A percentile compares a stretch with the other conserved stretches of the same genome.
These are phyloP conservation scores for Gibbula magus DNA, from an alignment of 2,888 invertebrate species.

Conservation along the genomic window DNA sequence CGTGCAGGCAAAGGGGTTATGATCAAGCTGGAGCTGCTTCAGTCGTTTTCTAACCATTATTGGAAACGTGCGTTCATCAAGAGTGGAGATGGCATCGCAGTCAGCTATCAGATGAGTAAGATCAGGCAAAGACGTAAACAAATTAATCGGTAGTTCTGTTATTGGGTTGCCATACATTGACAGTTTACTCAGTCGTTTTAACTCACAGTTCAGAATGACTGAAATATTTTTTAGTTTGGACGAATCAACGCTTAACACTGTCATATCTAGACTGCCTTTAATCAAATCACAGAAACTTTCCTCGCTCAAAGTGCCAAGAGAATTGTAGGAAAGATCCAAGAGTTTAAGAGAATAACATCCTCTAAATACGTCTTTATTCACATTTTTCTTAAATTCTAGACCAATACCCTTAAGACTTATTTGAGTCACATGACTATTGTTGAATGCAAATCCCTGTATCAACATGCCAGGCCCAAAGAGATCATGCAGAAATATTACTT, in stretches of 20 bases:
- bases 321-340: too few species aligned
- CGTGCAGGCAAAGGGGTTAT: neutral
- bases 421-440: too few species aligned
- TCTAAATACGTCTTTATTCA: neutral
- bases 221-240: neutral
- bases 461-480: neutral
- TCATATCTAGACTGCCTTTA: neutral
- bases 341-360: too few species aligned
- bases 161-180: neutral
- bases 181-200: neutral
- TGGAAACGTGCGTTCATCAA: too few species aligned
- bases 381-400: neutral
- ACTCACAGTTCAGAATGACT: too few species aligned
- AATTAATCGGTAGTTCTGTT: neutral
- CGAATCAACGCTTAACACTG: neutral
- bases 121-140: neutral
- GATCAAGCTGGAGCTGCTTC: neutral
- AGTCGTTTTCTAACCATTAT: neutral
- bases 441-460: too few species aligned
- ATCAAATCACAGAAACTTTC: neutral
- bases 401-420: too few species aligned
- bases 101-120: neutral
- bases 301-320: too few species aligned
- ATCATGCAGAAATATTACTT: neutral
- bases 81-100: too few species aligned